phyloP scores from a whole-genome alignment of 1,140 invertebrate genomes.

The Cotesia typhae region DNA sequence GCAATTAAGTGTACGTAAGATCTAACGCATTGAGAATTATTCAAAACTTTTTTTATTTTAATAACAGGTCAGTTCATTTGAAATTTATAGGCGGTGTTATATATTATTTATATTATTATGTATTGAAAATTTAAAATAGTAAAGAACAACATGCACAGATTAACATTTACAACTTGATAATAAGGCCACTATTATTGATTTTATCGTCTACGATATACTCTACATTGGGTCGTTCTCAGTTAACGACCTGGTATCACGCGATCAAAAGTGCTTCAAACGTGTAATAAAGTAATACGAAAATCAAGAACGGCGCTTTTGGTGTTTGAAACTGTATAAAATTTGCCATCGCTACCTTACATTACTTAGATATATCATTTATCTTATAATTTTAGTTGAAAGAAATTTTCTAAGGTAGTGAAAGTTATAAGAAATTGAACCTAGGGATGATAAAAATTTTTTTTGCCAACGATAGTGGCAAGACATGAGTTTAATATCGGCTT shows the following conservation, averaged over 20 bases:
- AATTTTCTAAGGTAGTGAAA: too few species aligned
- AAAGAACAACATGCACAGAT: not conserved
- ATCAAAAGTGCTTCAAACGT: conserved; percentile 26
- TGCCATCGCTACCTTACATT: conserved; percentile 6
- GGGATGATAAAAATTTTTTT: too few species aligned
- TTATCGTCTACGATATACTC: conserved; percentile 18
- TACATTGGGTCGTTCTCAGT: not conserved
- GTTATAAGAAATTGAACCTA: too few species aligned
- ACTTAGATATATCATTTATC: not conserved
- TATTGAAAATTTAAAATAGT: not conserved
- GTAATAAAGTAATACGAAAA: conserved; percentile 27
- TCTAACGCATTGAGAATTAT: too few species aligned
- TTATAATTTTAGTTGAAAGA: not conserved
- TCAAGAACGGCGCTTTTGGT: conserved; percentile 2
- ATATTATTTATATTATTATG: not conserved
- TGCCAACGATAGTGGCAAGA: too few species aligned
- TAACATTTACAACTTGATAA: conserved; percentile 21
- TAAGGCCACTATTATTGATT: conserved; percentile 26
- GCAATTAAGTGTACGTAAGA: too few species aligned
- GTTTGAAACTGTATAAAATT: conserved; percentile 14
- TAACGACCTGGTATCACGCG: conserved; percentile 23
- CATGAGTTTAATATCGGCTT: too few species aligned
- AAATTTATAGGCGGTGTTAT: not conserved
- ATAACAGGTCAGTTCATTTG: not conserved
- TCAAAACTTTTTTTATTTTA: not conserved